Percentiles rank a stretch among this genome's conserved stretches.
phyloP scores from a whole-genome alignment of 2,797 vertebrate species.

The Cryptoprocta ferox region DNA sequence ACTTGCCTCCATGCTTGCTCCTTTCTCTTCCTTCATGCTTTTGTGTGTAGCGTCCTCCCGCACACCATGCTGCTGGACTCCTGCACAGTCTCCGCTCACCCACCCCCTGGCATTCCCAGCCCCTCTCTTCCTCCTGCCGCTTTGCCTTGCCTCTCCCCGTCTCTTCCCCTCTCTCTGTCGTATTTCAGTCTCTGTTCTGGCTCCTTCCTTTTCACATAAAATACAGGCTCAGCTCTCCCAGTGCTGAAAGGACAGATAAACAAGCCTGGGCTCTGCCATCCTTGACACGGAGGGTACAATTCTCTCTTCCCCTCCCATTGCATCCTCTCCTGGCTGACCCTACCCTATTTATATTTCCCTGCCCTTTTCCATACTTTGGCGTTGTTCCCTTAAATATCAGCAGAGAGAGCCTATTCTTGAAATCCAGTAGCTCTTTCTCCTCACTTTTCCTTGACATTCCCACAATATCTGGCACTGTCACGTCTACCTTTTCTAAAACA shows the following conservation, averaged over 20 bases:
- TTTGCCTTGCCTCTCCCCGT: fast-evolving
- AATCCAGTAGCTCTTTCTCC: not conserved
- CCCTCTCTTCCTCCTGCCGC: not conserved
- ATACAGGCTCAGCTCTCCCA: not conserved
- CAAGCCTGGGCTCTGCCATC: not conserved
- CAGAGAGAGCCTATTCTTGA: not conserved
- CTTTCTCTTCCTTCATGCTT: not conserved
- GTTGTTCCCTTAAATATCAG: not conserved
- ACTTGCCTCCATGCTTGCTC: not conserved
- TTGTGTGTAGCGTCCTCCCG: not conserved
- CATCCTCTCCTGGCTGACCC: not conserved
- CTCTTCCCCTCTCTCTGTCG: not conserved
- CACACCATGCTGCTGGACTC: not conserved
- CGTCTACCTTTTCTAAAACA: not conserved
- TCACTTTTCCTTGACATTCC: not conserved
- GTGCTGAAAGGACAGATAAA: not conserved
- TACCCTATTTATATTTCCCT: not conserved
- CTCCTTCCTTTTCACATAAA: not conserved
- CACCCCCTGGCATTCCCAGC: not conserved
- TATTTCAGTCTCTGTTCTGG: not conserved
- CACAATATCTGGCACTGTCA: not conserved
- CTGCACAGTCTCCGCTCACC: fast-evolving
- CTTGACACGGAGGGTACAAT: not conserved
- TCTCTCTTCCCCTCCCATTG: not conserved
- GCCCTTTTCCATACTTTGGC: not conserved